Percentiles rank a stretch among this genome's conserved stretches.
phyloP scores from a whole-genome alignment of 2,797 vertebrate genomes.

The Helostoma temminkii region DNA sequence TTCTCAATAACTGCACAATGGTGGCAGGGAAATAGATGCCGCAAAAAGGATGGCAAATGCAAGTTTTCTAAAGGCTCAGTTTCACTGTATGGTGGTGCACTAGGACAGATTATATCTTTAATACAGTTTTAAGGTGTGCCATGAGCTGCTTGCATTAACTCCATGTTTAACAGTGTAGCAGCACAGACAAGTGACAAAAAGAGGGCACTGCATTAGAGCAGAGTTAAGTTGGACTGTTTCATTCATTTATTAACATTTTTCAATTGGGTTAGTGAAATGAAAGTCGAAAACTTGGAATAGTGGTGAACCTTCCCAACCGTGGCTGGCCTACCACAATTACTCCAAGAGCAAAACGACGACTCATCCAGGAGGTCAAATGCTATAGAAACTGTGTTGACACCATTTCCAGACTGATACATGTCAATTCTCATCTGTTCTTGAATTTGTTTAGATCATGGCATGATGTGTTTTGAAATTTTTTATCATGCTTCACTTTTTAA shows the following conservation, averaged over 20 bases:
- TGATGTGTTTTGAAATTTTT: too few relatives aligned
- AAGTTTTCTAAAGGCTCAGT: slow-evolving; percentile 25
- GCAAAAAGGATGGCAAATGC: slow-evolving; percentile 14
- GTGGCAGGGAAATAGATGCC: slow-evolving; percentile 20
- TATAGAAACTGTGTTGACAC: too few relatives aligned
- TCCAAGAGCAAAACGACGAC: too few relatives aligned
- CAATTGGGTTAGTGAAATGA: too few relatives aligned
- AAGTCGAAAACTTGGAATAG: too few relatives aligned
- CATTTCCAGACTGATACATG: too few relatives aligned
- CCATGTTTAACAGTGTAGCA: slow-evolving; percentile 45
- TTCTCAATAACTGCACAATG: slow-evolving; percentile 14
- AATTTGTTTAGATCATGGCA: too few relatives aligned
- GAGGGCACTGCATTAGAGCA: slow-evolving; percentile 54
- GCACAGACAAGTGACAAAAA: slow-evolving; percentile 72
- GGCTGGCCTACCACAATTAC: too few relatives aligned
- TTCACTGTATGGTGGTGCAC: slow-evolving; percentile 12
- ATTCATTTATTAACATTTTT: not conserved
- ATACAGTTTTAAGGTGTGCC: slow-evolving; percentile 41
- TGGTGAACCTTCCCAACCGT: too few relatives aligned
- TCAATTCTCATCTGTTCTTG: too few relatives aligned
- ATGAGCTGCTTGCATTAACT: slow-evolving; percentile 1
- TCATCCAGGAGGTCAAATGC: too few relatives aligned
- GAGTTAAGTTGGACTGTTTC: not conserved
- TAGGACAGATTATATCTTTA: slow-evolving; percentile 41
- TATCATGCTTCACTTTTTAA: too few relatives aligned